These are phyloP conservation scores for Acleris emargana DNA, from an alignment of 2,888 invertebrate genomes.

Conservation along the genomic window DNA sequence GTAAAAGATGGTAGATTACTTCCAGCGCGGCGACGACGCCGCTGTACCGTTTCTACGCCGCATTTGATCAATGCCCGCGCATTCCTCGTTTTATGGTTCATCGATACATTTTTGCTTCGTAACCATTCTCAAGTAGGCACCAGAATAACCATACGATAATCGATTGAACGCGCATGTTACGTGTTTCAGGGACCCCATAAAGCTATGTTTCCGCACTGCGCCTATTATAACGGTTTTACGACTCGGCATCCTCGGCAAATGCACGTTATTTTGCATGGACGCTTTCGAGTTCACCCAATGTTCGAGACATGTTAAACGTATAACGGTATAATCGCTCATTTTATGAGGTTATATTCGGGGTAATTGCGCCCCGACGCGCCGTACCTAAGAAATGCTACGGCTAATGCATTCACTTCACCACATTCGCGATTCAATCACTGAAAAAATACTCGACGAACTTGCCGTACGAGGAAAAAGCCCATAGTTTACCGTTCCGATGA, in stretches of 20 bases:
- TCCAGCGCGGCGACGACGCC: conserved; percentile 2
- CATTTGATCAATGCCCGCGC: conserved; percentile 63
- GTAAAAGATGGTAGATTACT: conserved; percentile 7
- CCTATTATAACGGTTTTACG: conserved; percentile 76
- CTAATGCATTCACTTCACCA: conserved; percentile 54
- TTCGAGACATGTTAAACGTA: conserved; percentile 62
- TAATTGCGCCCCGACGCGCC: conserved; percentile 60
- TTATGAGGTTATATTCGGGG: conserved; percentile 66
- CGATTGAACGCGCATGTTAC: conserved; percentile 72
- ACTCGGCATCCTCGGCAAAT: conserved; percentile 65
- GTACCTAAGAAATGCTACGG: conserved; percentile 50
- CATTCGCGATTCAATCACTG: conserved; percentile 48
- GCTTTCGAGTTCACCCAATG: conserved; percentile 60
- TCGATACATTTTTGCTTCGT: conserved; percentile 67
- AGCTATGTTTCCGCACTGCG: conserved; percentile 75
- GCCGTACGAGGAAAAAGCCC: conserved; percentile 23
- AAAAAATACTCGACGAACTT: conserved; percentile 25
- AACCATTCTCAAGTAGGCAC: conserved; percentile 61
- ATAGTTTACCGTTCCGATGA: conserved; percentile 24
- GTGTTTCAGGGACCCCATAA: conserved; percentile 73
- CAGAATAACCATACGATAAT: conserved; percentile 71
- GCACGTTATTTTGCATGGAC: conserved; percentile 58
- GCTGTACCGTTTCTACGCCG: conserved; percentile 45
- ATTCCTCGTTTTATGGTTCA: conserved; percentile 63
- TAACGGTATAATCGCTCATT: conserved; percentile 66